Evolutionary conservation across 2,113 vertebrate species (phyloP).

Genomic region (Meleagris gallopavo): DNA sequence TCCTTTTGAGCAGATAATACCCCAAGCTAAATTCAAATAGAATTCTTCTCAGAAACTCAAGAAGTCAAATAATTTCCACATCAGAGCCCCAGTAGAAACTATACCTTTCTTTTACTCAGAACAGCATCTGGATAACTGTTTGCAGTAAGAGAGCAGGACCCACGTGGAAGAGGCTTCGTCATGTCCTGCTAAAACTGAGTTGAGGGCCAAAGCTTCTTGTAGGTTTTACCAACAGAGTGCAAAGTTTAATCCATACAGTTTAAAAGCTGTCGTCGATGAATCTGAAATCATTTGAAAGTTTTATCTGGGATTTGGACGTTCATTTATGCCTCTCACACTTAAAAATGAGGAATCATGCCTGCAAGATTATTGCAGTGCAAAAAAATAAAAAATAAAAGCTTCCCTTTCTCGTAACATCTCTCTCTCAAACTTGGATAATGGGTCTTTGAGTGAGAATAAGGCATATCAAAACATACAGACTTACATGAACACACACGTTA

Average conservation of each 20-base stretch:
- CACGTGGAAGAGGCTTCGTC: not conserved
- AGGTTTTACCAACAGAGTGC: not conserved
- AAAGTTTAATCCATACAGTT: not conserved
- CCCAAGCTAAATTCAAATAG: not conserved
- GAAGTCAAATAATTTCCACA: not conserved
- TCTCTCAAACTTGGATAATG: not conserved
- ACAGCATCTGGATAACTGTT: not conserved
- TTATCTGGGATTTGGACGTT: not conserved
- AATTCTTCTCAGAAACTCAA: not conserved
- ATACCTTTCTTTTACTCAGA: not conserved
- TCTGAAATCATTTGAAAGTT: not conserved
- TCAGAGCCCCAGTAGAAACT: not conserved
- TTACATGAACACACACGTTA: not conserved
- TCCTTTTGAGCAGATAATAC: not conserved
- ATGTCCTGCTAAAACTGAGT: not conserved
- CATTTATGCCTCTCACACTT: not conserved
- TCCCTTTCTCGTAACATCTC: not conserved
- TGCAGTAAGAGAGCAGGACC: not conserved
- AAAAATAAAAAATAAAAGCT: not conserved
- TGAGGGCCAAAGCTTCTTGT: not conserved
- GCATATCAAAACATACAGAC: rapidly evolving
- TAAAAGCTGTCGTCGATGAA: not conserved
- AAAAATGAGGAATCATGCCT: not conserved
- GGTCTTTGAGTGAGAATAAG: not conserved
- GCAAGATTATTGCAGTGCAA: not conserved